phyloP scores from a whole-genome alignment of 2,113 vertebrate genomes.

The Perognathus longimembris region DNA sequence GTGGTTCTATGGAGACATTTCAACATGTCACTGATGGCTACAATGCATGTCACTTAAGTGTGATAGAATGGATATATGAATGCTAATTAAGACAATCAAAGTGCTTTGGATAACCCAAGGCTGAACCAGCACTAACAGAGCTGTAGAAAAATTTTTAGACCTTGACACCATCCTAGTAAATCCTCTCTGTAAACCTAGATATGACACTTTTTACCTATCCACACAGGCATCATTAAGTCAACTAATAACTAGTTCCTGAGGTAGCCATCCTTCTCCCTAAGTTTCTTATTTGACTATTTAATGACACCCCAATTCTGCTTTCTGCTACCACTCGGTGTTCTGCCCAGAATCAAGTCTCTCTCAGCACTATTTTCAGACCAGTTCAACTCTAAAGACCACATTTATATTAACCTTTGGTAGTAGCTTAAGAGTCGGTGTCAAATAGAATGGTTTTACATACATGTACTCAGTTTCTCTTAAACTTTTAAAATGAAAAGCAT shows the following conservation, averaged over 20 bases:
- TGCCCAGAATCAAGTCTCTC: neutral
- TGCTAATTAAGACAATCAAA: constrained; percentile 41
- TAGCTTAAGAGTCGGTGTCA: constrained; percentile 9
- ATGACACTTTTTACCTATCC: neutral
- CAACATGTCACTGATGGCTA: neutral
- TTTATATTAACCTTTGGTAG: neutral
- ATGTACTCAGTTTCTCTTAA: constrained; percentile 46
- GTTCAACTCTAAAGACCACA: neutral
- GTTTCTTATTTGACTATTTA: neutral
- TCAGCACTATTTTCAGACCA: constrained; percentile 33
- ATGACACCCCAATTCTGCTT: constrained; percentile 4
- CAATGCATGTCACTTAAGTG: neutral
- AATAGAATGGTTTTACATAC: constrained; percentile 43
- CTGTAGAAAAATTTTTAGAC: neutral
- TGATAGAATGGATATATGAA: neutral
- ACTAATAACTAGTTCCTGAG: neutral
- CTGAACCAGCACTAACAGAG: neutral
- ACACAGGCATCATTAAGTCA: neutral
- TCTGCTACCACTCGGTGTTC: neutral
- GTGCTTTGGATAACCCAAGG: constrained; percentile 2
- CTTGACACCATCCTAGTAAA: neutral
- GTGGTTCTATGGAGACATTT: constrained; percentile 33
- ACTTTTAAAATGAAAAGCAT: neutral
- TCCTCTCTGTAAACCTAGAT: neutral
- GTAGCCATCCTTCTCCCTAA: neutral